These are phyloP conservation scores for Nasalis larvatus DNA, from an alignment of 2,113 vertebrate genomes.

Conservation along the genomic window DNA sequence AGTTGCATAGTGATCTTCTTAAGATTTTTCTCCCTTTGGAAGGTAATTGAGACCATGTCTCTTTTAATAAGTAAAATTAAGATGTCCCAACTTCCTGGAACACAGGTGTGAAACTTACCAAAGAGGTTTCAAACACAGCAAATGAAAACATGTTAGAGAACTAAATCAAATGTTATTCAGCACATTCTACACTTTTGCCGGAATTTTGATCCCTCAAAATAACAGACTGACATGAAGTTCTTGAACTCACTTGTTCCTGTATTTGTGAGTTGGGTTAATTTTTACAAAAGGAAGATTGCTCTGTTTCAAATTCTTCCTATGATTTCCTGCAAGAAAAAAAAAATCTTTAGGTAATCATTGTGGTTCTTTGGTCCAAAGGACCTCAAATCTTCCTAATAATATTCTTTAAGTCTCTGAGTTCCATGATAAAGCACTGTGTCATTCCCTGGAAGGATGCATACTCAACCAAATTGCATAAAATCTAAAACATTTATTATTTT, in stretches of 20 bases:
- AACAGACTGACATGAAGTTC: neutral
- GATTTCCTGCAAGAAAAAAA: neutral
- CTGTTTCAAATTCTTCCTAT: neutral
- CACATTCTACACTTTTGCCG: neutral
- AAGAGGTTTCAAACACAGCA: slow-evolving; percentile 43
- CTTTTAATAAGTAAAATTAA: slow-evolving; percentile 69
- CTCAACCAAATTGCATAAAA: neutral
- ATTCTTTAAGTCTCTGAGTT: neutral
- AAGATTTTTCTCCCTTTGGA: slow-evolving; percentile 34
- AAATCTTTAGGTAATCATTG: neutral
- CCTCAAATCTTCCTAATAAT: slow-evolving; percentile 11
- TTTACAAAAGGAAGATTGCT: neutral
- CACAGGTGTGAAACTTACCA: slow-evolving; percentile 52
- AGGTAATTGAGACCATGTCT: slow-evolving; percentile 45
- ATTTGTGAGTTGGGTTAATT: neutral
- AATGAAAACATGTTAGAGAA: slow-evolving; percentile 39
- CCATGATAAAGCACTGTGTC: neutral
- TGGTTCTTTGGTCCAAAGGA: neutral
- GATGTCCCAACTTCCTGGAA: slow-evolving; percentile 57
- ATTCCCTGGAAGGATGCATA: neutral
- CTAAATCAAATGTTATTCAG: neutral
- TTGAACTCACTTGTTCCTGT: neutral
- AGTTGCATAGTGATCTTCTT: neutral
- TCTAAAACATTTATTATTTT: neutral
- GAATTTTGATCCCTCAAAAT: slow-evolving; percentile 21